Conservation (phyloP, 2,113 vertebrate species). For the Myiopsitta monachus region DNA sequence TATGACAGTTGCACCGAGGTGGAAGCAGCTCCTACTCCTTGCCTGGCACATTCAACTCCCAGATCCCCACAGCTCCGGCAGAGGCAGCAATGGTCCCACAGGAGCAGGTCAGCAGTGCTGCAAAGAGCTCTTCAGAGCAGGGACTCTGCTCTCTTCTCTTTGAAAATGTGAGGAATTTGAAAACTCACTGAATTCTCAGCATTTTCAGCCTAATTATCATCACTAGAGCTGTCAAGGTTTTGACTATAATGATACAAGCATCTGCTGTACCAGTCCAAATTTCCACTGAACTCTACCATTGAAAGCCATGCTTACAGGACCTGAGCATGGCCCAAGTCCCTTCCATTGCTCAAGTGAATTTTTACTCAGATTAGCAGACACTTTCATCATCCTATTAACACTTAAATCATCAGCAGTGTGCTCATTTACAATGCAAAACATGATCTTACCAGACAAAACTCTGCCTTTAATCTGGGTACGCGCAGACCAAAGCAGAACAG, state of each 20-base stretch:
- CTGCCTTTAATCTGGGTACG: neutral
- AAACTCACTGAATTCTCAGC: neutral
- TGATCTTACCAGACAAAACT: neutral
- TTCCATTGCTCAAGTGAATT: neutral
- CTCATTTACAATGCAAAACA: constrained; percentile 7
- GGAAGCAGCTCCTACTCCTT: neutral
- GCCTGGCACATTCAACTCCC: neutral
- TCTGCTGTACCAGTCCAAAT: neutral
- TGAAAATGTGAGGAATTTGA: neutral
- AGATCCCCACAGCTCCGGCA: neutral
- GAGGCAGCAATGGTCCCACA: neutral
- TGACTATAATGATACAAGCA: neutral
- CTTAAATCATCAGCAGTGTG: neutral
- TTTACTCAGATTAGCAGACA: neutral
- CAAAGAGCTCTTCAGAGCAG: neutral
- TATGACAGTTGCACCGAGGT: neutral
- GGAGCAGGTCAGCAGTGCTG: neutral
- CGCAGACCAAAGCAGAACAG: neutral
- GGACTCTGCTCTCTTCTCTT: neutral
- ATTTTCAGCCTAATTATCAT: neutral
- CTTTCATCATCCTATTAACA: neutral
- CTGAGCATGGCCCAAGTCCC: neutral
- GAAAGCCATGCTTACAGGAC: neutral
- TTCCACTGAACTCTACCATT: neutral
- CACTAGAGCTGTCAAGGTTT: neutral